These are phyloP conservation scores for Elaphurus davidianus DNA, from an alignment of 2,113 vertebrate genomes.

Conservation along the genomic window DNA sequence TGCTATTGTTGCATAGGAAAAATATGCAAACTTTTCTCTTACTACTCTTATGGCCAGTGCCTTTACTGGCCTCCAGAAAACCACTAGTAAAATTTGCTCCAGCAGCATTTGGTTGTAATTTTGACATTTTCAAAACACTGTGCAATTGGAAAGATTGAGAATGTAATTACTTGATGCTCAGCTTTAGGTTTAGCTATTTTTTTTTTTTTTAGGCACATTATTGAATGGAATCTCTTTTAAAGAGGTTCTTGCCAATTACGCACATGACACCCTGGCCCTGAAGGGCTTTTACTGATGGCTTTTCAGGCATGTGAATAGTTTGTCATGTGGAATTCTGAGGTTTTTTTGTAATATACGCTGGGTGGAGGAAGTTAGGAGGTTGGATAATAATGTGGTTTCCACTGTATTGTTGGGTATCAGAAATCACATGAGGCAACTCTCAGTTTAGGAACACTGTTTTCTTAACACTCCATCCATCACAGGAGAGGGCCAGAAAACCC, in stretches of 20 bases:
- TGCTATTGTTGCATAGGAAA: slow-evolving; percentile 55
- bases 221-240: slow-evolving; percentile 49
- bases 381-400: slow-evolving; percentile 50
- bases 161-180: slow-evolving; percentile 63
- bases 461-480: slow-evolving; percentile 69
- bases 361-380: slow-evolving; percentile 19
- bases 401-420: slow-evolving; percentile 47
- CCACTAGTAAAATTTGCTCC: slow-evolving; percentile 63
- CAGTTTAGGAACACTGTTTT: slow-evolving; percentile 61
- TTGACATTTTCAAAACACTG: slow-evolving; percentile 74
- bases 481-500: slow-evolving; percentile 45
- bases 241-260: slow-evolving; percentile 43
- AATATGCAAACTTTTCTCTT: slow-evolving; percentile 54
- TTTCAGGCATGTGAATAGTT: slow-evolving; percentile 52
- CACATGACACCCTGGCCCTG: slow-evolving; percentile 49
- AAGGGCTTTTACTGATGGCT: slow-evolving; percentile 51
- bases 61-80: slow-evolving; percentile 50
- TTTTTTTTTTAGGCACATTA: slow-evolving; percentile 24
- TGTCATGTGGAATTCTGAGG: slow-evolving; percentile 61
- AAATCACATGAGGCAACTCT: slow-evolving; percentile 35
- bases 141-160: slow-evolving; percentile 74
- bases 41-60: slow-evolving; percentile 59
- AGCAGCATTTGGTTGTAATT: slow-evolving; percentile 79
- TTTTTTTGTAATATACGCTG: slow-evolving; percentile 43
- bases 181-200: slow-evolving; percentile 59